A percentile compares a stretch with the other conserved stretches of the same genome.
These are phyloP conservation scores for Actinemys pallida DNA, from an alignment of 2,113 vertebrate species.

Conservation along the genomic window DNA sequence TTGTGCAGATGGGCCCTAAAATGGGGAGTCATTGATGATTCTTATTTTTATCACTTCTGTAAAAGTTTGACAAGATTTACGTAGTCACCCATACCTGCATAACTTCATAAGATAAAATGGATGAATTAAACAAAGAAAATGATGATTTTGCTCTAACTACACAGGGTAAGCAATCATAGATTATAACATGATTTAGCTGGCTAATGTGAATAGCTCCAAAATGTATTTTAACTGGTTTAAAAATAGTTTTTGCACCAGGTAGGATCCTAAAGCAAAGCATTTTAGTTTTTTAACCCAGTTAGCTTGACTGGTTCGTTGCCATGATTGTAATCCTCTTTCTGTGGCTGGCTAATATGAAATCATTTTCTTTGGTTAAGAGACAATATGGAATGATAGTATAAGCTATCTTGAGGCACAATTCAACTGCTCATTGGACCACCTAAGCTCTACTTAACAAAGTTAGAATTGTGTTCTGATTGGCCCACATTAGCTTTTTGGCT, in stretches of 20 bases:
- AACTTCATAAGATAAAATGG: background rate
- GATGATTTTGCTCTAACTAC: background rate
- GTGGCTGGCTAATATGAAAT: background rate
- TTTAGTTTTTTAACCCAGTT: background rate
- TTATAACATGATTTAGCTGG: background rate
- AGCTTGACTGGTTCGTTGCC: background rate
- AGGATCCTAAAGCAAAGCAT: background rate
- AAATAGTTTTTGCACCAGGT: background rate
- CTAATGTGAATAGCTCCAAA: background rate
- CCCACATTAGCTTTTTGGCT: background rate
- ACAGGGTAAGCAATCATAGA: background rate
- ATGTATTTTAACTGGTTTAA: background rate
- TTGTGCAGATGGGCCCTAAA: background rate
- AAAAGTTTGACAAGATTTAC: background rate
- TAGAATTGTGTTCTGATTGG: background rate
- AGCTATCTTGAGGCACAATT: background rate
- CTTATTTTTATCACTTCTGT: background rate
- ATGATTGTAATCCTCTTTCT: background rate
- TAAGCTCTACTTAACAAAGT: background rate
- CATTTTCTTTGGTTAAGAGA: background rate
- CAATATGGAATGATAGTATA: slow-evolving; percentile 13
- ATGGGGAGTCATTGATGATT: background rate
- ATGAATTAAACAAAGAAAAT: background rate
- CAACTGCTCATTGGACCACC: background rate
- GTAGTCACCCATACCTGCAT: background rate